Base-by-base conservation (phyloP, 2,113 vertebrate genomes). In the Otolemur garnettii region DNA sequence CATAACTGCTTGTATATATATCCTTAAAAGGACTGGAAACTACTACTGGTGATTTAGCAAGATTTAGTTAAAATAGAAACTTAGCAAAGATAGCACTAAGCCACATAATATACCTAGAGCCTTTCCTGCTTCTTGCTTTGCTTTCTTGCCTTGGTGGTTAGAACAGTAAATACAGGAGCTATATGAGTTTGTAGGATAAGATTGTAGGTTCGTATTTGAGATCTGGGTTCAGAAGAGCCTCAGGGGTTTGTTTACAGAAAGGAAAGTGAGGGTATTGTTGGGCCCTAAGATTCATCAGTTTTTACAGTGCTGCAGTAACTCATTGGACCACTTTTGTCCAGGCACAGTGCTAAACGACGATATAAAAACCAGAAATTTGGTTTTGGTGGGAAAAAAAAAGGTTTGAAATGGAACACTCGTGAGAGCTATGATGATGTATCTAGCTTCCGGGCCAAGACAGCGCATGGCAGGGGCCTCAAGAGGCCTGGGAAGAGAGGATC, bases 361-460 rank as follows among this genome's bases (percentile, higher is more conserved):
- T 99, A 98, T 97, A 99, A 99, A 98, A 99, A 99, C 95, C 98
- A 99, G 97, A 99, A 98, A 97, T 99, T 99, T 98, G 99, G 99
- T 86, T 99, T 99, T 95, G 99, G 99, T 22, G 99, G 99, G 14
- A 99, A 99, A 98, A 99, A 99, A 97, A 99, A 99, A 45, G 99
- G 99, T 13, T 99, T 98, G 53, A 99, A 99, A 96, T 99, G 99
- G 99, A 99, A 99, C 97, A 99, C 99, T 28, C 99, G 99, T 81
- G 99, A 99, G 59, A 99, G 99, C 97, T 97, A 98, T 82, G 98
- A 99, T 26, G 99, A 99, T 0, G 98, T 99, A 3, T 99, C 99
- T 5, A 91, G 99, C 87, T 99, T 99, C 98, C 98, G 98, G 1
- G 97, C 99, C 95, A 99, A 98, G 94, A 97, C 98, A 30, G 99